A percentile compares a stretch with the other conserved stretches of the same genome.
Evolutionary conservation across 53 echinoderm and acorn worm genomes (phyloP).

Genomic region (Patiria pectinifera): DNA sequence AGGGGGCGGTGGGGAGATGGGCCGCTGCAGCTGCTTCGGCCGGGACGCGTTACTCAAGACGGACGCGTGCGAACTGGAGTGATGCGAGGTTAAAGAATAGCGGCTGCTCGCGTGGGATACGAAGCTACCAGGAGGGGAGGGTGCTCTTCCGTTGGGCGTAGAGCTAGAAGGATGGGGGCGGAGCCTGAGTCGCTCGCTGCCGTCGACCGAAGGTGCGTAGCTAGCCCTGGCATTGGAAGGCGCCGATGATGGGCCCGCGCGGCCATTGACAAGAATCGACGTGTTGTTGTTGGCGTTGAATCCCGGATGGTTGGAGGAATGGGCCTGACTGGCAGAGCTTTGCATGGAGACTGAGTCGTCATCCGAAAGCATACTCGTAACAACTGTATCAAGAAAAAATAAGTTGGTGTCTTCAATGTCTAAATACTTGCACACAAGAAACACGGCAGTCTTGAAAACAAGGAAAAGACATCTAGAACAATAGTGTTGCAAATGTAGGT

Average conservation of each 20-base stretch:
- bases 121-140: slow-evolving; percentile 29
- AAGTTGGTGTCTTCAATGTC: too few species aligned
- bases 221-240: not conserved
- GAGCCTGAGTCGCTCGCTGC: not conserved
- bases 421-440: too few species aligned
- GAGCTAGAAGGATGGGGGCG: not conserved
- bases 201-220: not conserved
- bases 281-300: slow-evolving; percentile 68
- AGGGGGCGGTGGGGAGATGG: slow-evolving; percentile 68
- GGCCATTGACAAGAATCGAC: slow-evolving; percentile 29
- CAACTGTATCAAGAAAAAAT: slow-evolving; percentile 19
- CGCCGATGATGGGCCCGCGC: slow-evolving; percentile 1
- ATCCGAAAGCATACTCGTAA: slow-evolving; percentile 62
- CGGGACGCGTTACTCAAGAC: slow-evolving; percentile 7
- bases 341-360: slow-evolving; percentile 43
- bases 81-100: slow-evolving; percentile 32
- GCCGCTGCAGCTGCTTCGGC: not conserved
- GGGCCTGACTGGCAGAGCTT: slow-evolving; percentile 22
- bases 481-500: too few species aligned
- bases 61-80: slow-evolving; percentile 32
- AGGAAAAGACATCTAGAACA: too few species aligned
- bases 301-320: slow-evolving; percentile 35
- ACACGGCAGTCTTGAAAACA: too few species aligned
- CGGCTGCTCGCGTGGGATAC: slow-evolving; percentile 37
- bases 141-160: slow-evolving; percentile 17